Base-by-base conservation (phyloP, 2,888 invertebrate species). In the Gonocerus acuteangulatus region DNA sequence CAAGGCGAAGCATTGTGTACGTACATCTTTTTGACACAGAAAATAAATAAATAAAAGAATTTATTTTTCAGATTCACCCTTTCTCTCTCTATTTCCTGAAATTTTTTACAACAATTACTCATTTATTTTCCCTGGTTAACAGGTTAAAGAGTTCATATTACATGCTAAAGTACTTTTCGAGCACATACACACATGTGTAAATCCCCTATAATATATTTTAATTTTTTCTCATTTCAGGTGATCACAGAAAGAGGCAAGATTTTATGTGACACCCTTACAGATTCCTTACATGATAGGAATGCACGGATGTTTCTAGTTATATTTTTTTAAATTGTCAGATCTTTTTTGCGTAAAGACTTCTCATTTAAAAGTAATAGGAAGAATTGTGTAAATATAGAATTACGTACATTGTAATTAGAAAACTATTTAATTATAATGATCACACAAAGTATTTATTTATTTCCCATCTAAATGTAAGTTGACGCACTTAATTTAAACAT, bases 391-490 rank as follows among this genome's bases (percentile, higher is more conserved):
- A 39, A 39, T 39, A 39, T 39, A 39, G 15, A 15, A 9, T 9
- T 27, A 27, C n/a, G 15, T 39, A 39, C n/a, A 39, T n/a, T 39
- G 39, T 39, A 39, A n/a, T 39, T 39, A 39, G 39, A 9, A 13
- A 39, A 15, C 3, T n/a, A 39, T 39, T 39, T 39, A 39, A 39
- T 39, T 39, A 9, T 9, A 39, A 39, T 39, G 15, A 39, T 39
- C 39, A 39, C 39, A 39, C 39, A 39, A 15, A 39, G 39, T 39
- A 39, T 39, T 39, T 39, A 39, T 39, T 39, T 39, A 39, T 39
- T 39, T 39, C 39, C 27, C 27, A 27, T 6, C 4, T 39, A 9
- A 13, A 9, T 13, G n/a, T n/a, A 4, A 9, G 4, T 9, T 39
- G 39, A 9, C 39, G 39, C 39, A 39, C 39, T 15, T n/a, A 39